These are phyloP conservation scores for Drosophila sturtevanti DNA, from an alignment of 1,140 invertebrate species.

Conservation along the genomic window DNA sequence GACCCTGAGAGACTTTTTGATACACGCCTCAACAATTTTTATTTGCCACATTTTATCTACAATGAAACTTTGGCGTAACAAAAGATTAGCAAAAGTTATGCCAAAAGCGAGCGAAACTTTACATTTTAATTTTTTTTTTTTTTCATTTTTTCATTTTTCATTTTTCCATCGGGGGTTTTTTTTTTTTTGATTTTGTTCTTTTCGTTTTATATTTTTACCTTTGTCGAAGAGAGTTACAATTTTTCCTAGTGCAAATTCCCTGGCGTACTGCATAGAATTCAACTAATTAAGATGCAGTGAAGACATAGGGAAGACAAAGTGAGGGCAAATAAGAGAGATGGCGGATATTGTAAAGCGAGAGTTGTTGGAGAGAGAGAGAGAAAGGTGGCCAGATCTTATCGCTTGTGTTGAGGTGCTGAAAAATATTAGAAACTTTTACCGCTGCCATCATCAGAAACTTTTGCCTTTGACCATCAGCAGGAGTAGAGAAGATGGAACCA, in stretches of 20 bases:
- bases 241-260: conserved; percentile 44
- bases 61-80: conserved; percentile 72
- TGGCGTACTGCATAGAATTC: conserved; percentile 60
- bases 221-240: conserved; percentile 19
- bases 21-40: conserved; percentile 65
- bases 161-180: conserved; percentile 23
- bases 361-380: conserved; percentile 42
- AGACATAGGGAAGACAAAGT: conserved; percentile 6
- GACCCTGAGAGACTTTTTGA: conserved; percentile 30
- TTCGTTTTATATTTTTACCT: background rate
- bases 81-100: conserved; percentile 78
- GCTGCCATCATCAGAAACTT: conserved; percentile 51
- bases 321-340: conserved; percentile 28
- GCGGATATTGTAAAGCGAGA: background rate
- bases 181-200: no score
- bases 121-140: conserved; percentile 23
- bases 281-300: conserved; percentile 68
- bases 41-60: conserved; percentile 76
- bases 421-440: conserved; percentile 76
- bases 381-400: conserved; percentile 59
- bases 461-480: conserved; percentile 63
- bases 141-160: conserved; percentile 7
- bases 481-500: conserved; percentile 24
- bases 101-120: conserved; percentile 59
- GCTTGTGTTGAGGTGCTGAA: conserved; percentile 69